These are phyloP conservation scores for Bombus huntii DNA, from an alignment of 1,140 invertebrate genomes.

Conservation along the genomic window DNA sequence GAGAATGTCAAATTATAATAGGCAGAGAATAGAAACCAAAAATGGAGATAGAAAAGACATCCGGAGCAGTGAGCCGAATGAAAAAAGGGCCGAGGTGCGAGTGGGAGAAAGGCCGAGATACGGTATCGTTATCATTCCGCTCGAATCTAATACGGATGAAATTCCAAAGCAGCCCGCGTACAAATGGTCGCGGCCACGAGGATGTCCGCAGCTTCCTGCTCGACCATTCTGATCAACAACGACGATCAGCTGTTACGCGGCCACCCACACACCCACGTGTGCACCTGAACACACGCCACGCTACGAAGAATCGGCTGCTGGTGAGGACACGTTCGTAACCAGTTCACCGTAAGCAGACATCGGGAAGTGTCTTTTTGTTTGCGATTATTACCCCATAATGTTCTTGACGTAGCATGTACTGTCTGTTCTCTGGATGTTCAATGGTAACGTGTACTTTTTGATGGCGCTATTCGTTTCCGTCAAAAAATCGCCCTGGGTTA, in stretches of 20 bases:
- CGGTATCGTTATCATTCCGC: conserved; percentile 64
- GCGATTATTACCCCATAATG: conserved; percentile 41
- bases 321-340: conserved; percentile 11
- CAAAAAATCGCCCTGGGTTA: neutral
- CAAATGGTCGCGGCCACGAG: conserved; percentile 71
- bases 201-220: conserved; percentile 61
- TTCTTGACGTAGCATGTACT: conserved; percentile 2
- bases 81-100: neutral
- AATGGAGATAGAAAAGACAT: neutral
- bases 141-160: conserved; percentile 72
- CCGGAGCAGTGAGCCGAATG: neutral
- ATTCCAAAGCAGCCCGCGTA: conserved; percentile 67
- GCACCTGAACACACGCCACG: neutral
- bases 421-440: neutral
- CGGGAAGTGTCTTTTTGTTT: conserved; percentile 30
- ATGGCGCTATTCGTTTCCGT: conserved; percentile 20
- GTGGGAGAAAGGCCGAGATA: conserved; percentile 21
- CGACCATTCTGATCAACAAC: conserved; percentile 63
- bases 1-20: neutral
- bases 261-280: conserved; percentile 51
- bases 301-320: conserved; percentile 13
- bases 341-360: conserved; percentile 29
- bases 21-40: neutral
- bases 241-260: conserved; percentile 67
- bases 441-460: neutral